A percentile compares a stretch with the other conserved stretches of the same genome.
Evolutionary conservation across 2,888 invertebrate genomes (phyloP).

Genomic region (Teleogryllus oceanicus): DNA sequence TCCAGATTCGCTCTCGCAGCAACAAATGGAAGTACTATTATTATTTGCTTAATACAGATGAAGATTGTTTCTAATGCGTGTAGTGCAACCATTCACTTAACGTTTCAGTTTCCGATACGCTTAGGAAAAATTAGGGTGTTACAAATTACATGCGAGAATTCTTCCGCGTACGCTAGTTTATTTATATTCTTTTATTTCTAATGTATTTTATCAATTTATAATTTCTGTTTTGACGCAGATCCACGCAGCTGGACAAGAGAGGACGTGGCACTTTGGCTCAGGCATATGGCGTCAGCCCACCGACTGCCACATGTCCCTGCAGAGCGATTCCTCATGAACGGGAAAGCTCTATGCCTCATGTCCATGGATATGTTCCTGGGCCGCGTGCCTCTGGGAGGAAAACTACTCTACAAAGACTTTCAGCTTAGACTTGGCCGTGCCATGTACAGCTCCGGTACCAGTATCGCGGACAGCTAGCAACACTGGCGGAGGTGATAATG

Average conservation of each 20-base stretch:
- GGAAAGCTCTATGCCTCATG: constrained; percentile 76
- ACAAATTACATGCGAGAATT: too few relatives aligned
- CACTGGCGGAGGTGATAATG: too few relatives aligned
- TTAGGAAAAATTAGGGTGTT: too few relatives aligned
- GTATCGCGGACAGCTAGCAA: not conserved
- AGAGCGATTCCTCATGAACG: constrained; percentile 73
- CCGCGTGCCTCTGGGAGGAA: constrained; percentile 66
- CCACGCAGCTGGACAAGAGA: constrained; percentile 68
- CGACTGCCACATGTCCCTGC: constrained; percentile 55
- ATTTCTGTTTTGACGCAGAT: constrained; percentile 51
- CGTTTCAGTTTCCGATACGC: too few relatives aligned
- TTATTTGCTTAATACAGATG: too few relatives aligned
- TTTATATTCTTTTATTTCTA: not conserved
- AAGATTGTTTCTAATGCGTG: too few relatives aligned
- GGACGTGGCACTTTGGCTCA: constrained; percentile 66
- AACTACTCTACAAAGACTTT: constrained; percentile 66
- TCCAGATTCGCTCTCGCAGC: too few relatives aligned
- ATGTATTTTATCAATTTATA: constrained; percentile 29
- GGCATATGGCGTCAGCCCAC: constrained; percentile 57
- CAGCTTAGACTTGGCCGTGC: constrained; percentile 66
- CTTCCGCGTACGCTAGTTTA: not conserved
- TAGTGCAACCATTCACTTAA: too few relatives aligned
- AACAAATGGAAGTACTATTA: too few relatives aligned
- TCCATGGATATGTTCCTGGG: constrained; percentile 69
- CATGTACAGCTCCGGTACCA: constrained; percentile 49